Evolutionary conservation across 1,140 invertebrate genomes (phyloP), one percentile per base, ranked within the genome.

Genomic region (Drosophila ohnishii): DNA sequence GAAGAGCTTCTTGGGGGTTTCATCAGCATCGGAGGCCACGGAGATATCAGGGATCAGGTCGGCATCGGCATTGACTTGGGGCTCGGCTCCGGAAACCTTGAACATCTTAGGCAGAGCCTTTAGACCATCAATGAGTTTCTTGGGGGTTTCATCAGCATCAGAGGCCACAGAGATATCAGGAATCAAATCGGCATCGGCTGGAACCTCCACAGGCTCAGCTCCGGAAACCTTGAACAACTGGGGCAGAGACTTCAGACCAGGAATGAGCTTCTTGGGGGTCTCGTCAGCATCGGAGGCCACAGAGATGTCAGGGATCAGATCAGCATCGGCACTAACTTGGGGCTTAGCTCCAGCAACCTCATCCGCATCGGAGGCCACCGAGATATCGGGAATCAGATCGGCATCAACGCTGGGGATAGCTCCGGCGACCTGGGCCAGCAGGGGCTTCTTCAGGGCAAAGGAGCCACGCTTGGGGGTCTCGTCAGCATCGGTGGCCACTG

Each of bases 321-420:
- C 76, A 0, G 64, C 66, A 55, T 82, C 48, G 16, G 51, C 60
- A 40, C 47, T 19, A 10, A n/a, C 19, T 9, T 35, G 11, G 9
- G 25, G 51, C 28, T 57, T 16, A 1, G n/a, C 37, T 44, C 71
- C 73, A 8, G 60, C 47, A 10, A 65, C 40, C 60, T 64, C 25
- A 40, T 47, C 40, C 1, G 66, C 76, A 62, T 84, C 76, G 42
- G 66, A 56, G 16, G 66, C 80, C 0, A 84, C 80, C 0, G 80
- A 84, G 9, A 84, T 80, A 10, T 84, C 80, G n/a, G 80, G 80
- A 5, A 84, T 69, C 1, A 76, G 44, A 63, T 79, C 76, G 1
- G 64, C 72, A 55, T 83, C 55, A 9, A 56, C 48, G 3, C 11
- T 45, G 45, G 45, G 8, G 14, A 57, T 44, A 25, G 32, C 34